These are phyloP conservation scores for Buathra laborator DNA, from an alignment of 2,888 invertebrate species.

Conservation along the genomic window DNA sequence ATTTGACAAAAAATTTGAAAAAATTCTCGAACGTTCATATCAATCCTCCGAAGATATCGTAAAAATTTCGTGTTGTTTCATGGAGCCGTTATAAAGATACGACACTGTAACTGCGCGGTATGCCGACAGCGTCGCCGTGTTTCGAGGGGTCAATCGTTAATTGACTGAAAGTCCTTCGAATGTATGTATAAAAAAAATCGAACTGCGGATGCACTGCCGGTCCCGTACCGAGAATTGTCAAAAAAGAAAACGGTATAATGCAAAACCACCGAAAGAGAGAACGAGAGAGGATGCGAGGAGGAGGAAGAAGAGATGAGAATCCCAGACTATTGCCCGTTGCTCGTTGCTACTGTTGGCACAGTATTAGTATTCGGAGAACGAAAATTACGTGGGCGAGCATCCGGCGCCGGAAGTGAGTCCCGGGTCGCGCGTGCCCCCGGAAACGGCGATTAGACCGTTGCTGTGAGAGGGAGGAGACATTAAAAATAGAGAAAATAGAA, in stretches of 20 bases:
- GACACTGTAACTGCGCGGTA: neutral
- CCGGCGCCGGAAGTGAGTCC: constrained; percentile 69
- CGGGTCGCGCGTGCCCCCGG: constrained; percentile 69
- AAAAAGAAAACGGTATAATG: constrained; percentile 27
- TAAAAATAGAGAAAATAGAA: constrained; percentile 34
- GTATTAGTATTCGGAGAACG: constrained; percentile 70
- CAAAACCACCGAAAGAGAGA: neutral
- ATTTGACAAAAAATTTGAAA: neutral
- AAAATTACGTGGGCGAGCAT: constrained; percentile 70
- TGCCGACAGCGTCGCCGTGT: neutral
- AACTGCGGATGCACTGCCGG: constrained; percentile 11
- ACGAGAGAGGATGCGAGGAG: neutral
- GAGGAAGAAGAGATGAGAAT: constrained; percentile 37
- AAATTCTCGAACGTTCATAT: neutral
- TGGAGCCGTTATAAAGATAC: neutral
- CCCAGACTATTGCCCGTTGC: constrained; percentile 56
- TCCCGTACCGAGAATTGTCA: constrained; percentile 39
- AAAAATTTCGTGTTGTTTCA: neutral
- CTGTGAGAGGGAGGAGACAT: constrained; percentile 39
- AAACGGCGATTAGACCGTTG: constrained; percentile 67
- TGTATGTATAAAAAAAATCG: neutral
- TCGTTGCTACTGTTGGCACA: constrained; percentile 30
- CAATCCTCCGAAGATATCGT: neutral
- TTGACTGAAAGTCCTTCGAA: neutral
- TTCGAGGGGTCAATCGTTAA: neutral